These are phyloP conservation scores for Apogon talboti DNA, from an alignment of 2,797 vertebrate species.

Conservation along the genomic window DNA sequence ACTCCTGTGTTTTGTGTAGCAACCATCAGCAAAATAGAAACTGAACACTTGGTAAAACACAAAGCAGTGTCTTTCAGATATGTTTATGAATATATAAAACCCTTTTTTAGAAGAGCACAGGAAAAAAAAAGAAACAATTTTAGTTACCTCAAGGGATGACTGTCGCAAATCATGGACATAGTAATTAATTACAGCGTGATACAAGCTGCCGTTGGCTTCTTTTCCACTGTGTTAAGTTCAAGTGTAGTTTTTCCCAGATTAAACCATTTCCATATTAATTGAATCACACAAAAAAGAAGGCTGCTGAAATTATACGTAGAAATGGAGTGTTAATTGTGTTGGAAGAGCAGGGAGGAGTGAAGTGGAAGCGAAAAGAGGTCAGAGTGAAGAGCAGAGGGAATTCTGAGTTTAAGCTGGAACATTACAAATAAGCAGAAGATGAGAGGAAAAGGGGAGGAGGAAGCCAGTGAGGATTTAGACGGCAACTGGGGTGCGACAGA, in stretches of 20 bases:
- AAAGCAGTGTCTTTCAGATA: background rate
- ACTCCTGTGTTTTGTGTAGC: slow-evolving; percentile 36
- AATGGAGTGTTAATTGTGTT: slow-evolving; percentile 54
- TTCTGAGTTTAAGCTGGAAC: slow-evolving; percentile 52
- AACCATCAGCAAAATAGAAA: slow-evolving; percentile 46
- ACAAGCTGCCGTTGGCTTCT: slow-evolving; percentile 5
- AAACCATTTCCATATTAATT: slow-evolving; percentile 44
- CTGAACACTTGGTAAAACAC: background rate
- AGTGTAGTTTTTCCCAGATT: slow-evolving; percentile 11
- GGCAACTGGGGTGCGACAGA: slow-evolving; percentile 10
- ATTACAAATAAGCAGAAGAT: slow-evolving; percentile 62
- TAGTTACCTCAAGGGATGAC: slow-evolving; percentile 4
- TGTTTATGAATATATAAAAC: background rate
- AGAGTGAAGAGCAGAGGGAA: slow-evolving; percentile 56
- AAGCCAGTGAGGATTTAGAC: slow-evolving; percentile 9
- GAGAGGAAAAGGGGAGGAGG: slow-evolving; percentile 26
- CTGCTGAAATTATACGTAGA: slow-evolving; percentile 29
- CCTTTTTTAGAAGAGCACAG: background rate
- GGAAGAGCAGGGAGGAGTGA: slow-evolving; percentile 33
- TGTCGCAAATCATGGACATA: slow-evolving; percentile 1
- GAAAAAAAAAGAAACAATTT: background rate
- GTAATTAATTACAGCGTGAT: slow-evolving; percentile 5
- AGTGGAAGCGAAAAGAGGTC: slow-evolving; percentile 70
- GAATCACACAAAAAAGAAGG: slow-evolving; percentile 23
- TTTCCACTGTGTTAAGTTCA: slow-evolving; percentile 10